These are phyloP conservation scores for Trichacis sp. DNA, from an alignment of 2,888 invertebrate species.

Conservation along the genomic window DNA sequence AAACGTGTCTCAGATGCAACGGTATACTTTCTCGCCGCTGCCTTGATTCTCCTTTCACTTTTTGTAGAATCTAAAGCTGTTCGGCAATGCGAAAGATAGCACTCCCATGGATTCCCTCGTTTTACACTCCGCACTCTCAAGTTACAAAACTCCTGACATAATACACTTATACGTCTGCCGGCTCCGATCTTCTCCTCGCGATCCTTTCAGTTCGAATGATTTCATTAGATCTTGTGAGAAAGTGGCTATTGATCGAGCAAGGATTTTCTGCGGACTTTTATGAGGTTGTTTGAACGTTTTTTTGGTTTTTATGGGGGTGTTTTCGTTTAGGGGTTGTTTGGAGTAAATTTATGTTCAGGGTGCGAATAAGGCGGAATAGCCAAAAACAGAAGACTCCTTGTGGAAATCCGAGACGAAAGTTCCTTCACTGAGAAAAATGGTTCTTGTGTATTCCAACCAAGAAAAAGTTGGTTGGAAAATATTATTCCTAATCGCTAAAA, in stretches of 20 bases:
- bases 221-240: not conserved
- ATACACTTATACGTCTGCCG: not conserved
- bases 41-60: constrained; percentile 60
- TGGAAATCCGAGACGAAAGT: no score
- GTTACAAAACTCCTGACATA: constrained; percentile 18
- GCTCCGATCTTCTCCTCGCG: constrained; percentile 2
- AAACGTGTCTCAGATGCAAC: constrained; percentile 29
- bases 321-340: no score
- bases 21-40: constrained; percentile 53
- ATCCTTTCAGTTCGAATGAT: constrained; percentile 8
- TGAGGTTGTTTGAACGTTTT: not conserved
- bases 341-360: no score
- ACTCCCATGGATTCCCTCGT: constrained; percentile 31
- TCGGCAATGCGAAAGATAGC: constrained; percentile 37
- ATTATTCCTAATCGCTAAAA: no score
- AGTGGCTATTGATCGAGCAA: not conserved
- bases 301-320: no score
- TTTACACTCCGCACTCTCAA: constrained; percentile 21
- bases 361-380: no score
- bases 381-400: no score
- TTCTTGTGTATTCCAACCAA: no score
- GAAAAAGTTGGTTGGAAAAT: no score
- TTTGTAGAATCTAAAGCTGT: constrained; percentile 43
- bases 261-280: not conserved
- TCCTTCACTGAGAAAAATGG: no score